Evolutionary conservation across 2,888 invertebrate genomes (phyloP), one percentile per base, ranked within the genome.

Genomic region (Leptinotarsa haldemani): DNA sequence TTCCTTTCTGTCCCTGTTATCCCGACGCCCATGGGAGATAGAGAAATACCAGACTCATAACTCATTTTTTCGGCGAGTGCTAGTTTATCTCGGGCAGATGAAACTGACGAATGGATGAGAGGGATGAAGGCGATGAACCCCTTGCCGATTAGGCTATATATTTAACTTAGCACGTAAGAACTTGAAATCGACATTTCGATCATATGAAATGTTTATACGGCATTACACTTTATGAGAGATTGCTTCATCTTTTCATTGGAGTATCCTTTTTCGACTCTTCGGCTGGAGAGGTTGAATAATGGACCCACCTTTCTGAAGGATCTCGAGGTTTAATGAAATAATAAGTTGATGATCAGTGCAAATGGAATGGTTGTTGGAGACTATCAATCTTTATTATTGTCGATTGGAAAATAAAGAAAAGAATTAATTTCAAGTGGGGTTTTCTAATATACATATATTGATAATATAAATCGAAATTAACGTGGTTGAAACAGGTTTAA

Each of bases 11-110:
- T 25, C 47, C 64, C 52, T 20, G 13, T 22, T 65, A 61, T 61
- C 50, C 30, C 65, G 53, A 40, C 70, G 70, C 61, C 70, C 15
- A 40, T 70, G 68, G 22, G 61, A 63, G 64, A 71, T 78, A 79
- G 76, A 81, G 75, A 77, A 78, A 74, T 75, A 78, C 75, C 75
- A 75, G 80, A 82, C 83, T 83, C 85, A 84, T 85, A 84, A 85
- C 82, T 85, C 85, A 85, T 85, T 84, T 84, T 84, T 83, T 83
- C 80, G 81, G 82, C 80, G 82, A 82, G 82, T 82, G 83, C 79
- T 83, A 82, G 84, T 85, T 85, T 84, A 85, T 84, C 84, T 83
- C 81, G 79, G 79, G 75, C 80, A 81, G 83, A 83, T 83, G 82
- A 81, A 81, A 79, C 80, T 85, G 84, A 85, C 83, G 84, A 84